phyloP scores from a whole-genome alignment of 2,888 invertebrate genomes.

The Myopa testacea region DNA sequence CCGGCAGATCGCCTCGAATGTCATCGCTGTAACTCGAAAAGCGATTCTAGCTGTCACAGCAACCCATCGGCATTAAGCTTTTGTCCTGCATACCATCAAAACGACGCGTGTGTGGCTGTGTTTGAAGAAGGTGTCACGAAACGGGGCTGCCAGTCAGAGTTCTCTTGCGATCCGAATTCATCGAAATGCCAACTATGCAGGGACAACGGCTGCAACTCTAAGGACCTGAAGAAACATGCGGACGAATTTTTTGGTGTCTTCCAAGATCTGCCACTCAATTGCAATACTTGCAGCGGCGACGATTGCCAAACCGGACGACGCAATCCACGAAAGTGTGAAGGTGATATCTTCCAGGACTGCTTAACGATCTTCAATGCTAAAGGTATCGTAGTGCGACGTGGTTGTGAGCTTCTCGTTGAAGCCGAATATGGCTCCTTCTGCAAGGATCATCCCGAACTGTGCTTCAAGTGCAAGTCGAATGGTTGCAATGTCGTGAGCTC shows the following conservation, averaged over 20 bases:
- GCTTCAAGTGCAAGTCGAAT: conserved; percentile 60
- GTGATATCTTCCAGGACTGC: conserved; percentile 60
- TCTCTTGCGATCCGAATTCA: conserved; percentile 43
- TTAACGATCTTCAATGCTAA: conserved; percentile 55
- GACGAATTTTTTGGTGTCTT: conserved; percentile 62
- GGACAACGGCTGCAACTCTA: conserved; percentile 53
- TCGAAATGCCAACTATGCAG: conserved; percentile 45
- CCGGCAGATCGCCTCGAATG: conserved; percentile 49
- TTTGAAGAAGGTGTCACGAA: conserved; percentile 48
- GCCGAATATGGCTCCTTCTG: conserved; percentile 53
- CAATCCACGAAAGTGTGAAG: conserved; percentile 50
- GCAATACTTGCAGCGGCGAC: conserved; percentile 52
- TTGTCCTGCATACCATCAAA: conserved; percentile 46
- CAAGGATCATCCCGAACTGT: conserved; percentile 52
- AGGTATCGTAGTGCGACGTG: conserved; percentile 55
- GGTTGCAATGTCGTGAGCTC: conserved; percentile 57
- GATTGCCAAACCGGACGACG: conserved; percentile 49
- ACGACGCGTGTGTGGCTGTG: conserved; percentile 47
- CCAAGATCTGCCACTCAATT: conserved; percentile 61
- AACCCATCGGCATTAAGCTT: conserved; percentile 41
- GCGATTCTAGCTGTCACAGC: conserved; percentile 45
- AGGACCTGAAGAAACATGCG: conserved; percentile 50
- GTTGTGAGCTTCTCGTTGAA: conserved; percentile 57
- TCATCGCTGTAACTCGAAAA: conserved; percentile 49
- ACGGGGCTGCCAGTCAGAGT: conserved; percentile 51